These are phyloP conservation scores for Pseudococcus longispinus DNA, from an alignment of 2,888 invertebrate species.

Conservation along the genomic window DNA sequence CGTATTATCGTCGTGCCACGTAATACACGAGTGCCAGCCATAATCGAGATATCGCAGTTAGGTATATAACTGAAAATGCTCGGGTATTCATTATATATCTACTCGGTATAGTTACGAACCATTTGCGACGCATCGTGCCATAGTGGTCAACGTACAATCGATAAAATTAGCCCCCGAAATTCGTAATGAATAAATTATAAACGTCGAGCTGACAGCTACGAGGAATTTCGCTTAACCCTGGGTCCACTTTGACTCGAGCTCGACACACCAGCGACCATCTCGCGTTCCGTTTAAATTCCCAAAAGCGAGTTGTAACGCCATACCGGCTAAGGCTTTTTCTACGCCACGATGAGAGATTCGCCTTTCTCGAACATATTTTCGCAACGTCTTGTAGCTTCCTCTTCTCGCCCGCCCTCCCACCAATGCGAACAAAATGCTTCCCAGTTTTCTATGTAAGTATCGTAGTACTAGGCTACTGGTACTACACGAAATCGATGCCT, in stretches of 20 bases:
- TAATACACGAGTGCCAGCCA: not conserved
- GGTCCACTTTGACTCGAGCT: not conserved
- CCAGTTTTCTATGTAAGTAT: too few species aligned
- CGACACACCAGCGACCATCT: not conserved
- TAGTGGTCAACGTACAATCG: conserved; percentile 2
- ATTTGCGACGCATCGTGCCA: not conserved
- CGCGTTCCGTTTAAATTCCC: not conserved
- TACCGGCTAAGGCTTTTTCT: not conserved
- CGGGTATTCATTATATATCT: not conserved
- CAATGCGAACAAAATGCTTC: too few species aligned
- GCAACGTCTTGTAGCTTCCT: not conserved
- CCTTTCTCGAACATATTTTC: not conserved
- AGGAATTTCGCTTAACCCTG: not conserved
- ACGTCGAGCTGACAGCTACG: conserved; percentile 2
- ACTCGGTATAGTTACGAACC: not conserved
- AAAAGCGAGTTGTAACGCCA: not conserved
- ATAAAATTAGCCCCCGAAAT: not conserved
- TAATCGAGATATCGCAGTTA: not conserved
- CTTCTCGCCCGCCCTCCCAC: too few species aligned
- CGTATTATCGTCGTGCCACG: not conserved
- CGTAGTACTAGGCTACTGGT: too few species aligned
- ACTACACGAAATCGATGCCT: not conserved
- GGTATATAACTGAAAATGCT: not conserved
- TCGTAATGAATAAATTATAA: conserved; percentile 24
- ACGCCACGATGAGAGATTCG: not conserved